A percentile compares a stretch with the other conserved stretches of the same genome.
phyloP scores from a whole-genome alignment of 1,140 invertebrate genomes.

The Heliconius melpomene region DNA sequence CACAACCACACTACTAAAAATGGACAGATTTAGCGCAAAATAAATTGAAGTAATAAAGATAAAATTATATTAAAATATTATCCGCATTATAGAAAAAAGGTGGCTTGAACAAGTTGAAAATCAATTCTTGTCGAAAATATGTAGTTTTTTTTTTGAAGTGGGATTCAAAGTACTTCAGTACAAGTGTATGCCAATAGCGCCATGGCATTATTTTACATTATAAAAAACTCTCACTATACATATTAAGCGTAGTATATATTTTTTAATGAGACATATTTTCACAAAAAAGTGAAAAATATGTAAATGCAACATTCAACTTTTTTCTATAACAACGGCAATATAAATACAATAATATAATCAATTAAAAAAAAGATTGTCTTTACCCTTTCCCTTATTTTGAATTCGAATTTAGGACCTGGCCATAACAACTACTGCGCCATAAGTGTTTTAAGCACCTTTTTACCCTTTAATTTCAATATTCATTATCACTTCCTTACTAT shows the following conservation, averaged over 20 bases:
- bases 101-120: too few species aligned
- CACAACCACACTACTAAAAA: background rate
- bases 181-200: too few species aligned
- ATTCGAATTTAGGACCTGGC: background rate
- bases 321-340: background rate
- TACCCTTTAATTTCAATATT: constrained; percentile 6
- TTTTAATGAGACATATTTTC: too few species aligned
- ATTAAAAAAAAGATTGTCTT: too few species aligned
- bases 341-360: background rate
- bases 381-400: background rate
- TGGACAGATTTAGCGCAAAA: constrained; percentile 8
- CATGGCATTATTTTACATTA: too few species aligned
- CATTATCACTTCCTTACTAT: background rate
- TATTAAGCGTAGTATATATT: too few species aligned
- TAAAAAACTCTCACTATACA: too few species aligned
- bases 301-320: background rate
- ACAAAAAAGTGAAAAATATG: background rate
- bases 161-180: too few species aligned
- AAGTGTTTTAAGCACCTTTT: background rate
- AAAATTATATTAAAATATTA: background rate
- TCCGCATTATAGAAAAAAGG: background rate
- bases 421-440: constrained; percentile 1
- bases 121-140: too few species aligned
- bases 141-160: too few species aligned
- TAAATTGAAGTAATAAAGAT: background rate